phyloP scores from a whole-genome alignment of 2,797 vertebrate species.

The Chromis chromis region DNA sequence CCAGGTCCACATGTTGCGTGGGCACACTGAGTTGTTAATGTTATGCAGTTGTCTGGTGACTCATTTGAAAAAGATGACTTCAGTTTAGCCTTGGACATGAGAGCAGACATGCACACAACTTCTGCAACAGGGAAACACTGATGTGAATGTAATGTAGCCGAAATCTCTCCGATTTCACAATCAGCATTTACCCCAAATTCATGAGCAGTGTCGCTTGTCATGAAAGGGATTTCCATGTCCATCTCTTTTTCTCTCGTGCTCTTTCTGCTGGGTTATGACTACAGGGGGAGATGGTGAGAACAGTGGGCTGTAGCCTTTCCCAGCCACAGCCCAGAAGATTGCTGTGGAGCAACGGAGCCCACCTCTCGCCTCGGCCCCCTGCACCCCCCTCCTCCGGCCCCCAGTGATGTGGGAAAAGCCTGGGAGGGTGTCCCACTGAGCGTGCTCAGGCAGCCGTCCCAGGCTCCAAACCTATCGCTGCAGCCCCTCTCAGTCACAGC shows the following conservation, averaged over 20 bases:
- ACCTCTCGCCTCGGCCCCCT: constrained; percentile 69
- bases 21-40: constrained; percentile 46
- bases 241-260: constrained; percentile 53
- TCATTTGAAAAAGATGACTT: constrained; percentile 49
- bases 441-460: constrained; percentile 54
- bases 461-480: constrained; percentile 59
- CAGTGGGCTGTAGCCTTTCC: constrained; percentile 82
- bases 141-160: constrained; percentile 40
- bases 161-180: constrained; percentile 31
- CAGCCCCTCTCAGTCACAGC: constrained; percentile 30
- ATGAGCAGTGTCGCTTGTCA: constrained; percentile 27
- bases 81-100: constrained; percentile 49
- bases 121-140: constrained; percentile 29
- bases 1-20: constrained; percentile 52
- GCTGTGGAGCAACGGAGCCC: constrained; percentile 68
- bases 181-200: constrained; percentile 17
- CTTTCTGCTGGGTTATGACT: constrained; percentile 65
- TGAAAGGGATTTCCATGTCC: constrained; percentile 41
- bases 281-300: constrained; percentile 85
- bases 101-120: constrained; percentile 31
- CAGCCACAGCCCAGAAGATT: constrained; percentile 85
- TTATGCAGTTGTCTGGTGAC: constrained; percentile 56
- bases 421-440: constrained; percentile 78
- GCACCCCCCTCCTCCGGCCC: constrained; percentile 43
- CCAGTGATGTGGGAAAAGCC: constrained; percentile 84